Evolutionary conservation across 64 coral and sea anemone species (phyloP).

Genomic region (Pachyseris speciosa): DNA sequence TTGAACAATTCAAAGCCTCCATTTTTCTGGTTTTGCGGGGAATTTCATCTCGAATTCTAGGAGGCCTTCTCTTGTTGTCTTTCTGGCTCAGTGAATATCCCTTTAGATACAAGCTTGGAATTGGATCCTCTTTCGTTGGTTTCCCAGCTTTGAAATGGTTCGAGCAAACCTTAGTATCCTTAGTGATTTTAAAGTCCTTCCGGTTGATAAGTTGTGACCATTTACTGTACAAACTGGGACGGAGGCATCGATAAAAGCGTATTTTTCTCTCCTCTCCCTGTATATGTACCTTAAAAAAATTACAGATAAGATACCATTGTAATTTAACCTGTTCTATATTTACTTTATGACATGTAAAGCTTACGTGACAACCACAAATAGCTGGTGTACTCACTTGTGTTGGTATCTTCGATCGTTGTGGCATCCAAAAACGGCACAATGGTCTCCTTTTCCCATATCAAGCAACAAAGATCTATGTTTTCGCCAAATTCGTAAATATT

Average conservation of each 20-base stretch:
- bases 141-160: slow-evolving; percentile 46
- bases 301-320: neutral
- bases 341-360: neutral
- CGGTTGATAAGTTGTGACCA: slow-evolving; percentile 67
- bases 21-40: slow-evolving; percentile 15
- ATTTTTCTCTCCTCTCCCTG: slow-evolving; percentile 18
- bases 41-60: slow-evolving; percentile 39
- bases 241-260: slow-evolving; percentile 24
- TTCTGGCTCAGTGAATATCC: slow-evolving; percentile 5
- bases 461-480: slow-evolving; percentile 12
- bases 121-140: slow-evolving; percentile 50
- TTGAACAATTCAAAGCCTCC: neutral
- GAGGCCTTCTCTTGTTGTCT: slow-evolving; percentile 7
- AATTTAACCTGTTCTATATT: slow-evolving; percentile 41
- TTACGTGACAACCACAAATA: slow-evolving; percentile 45
- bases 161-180: slow-evolving; percentile 55
- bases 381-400: slow-evolving; percentile 26
- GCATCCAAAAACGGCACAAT: slow-evolving; percentile 52
- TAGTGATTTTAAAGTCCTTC: slow-evolving; percentile 52
- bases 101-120: slow-evolving; percentile 29
- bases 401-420: slow-evolving; percentile 50
- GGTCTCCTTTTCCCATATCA: slow-evolving; percentile 55
- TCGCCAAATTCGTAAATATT: slow-evolving; percentile 46
- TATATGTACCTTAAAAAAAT: slow-evolving; percentile 20
- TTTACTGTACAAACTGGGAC: slow-evolving; percentile 39